A percentile compares a stretch with the other conserved stretches of the same genome.
Conservation (phyloP, 2,888 invertebrate genomes). For the Drosophila hamatofila region DNA sequence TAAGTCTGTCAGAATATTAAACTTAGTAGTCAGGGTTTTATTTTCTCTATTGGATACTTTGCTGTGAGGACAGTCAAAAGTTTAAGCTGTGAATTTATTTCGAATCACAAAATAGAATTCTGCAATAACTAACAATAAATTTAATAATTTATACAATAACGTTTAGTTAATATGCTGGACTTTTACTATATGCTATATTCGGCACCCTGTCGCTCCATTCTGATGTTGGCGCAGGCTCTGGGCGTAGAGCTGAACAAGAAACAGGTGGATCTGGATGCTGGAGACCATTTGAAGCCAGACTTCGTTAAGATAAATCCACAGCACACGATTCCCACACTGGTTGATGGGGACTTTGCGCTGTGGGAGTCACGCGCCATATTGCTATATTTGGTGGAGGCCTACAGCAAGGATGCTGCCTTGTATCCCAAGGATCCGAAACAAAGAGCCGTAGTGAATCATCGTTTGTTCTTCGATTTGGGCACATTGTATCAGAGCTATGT, state of each 20-base stretch:
- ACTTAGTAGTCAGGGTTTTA: neutral
- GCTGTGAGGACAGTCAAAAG: neutral
- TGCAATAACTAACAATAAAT: too few relatives aligned
- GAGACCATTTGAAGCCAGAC: slow-evolving; percentile 89
- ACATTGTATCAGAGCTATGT: slow-evolving; percentile 89
- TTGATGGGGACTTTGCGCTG: slow-evolving; percentile 91
- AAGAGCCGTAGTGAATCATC: slow-evolving; percentile 91
- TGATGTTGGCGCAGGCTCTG: slow-evolving; percentile 88
- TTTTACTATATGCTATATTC: slow-evolving; percentile 82
- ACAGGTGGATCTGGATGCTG: slow-evolving; percentile 86
- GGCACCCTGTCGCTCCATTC: slow-evolving; percentile 88
- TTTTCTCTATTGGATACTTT: rapidly evolving
- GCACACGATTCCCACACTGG: slow-evolving; percentile 92
- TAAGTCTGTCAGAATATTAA: neutral
- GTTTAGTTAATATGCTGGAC: slow-evolving; percentile 44
- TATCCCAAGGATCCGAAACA: slow-evolving; percentile 91
- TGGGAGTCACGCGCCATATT: slow-evolving; percentile 94
- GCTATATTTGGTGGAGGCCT: slow-evolving; percentile 91
- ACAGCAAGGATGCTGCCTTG: slow-evolving; percentile 90
- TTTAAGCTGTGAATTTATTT: neutral
- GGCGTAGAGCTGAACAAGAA: slow-evolving; percentile 89
- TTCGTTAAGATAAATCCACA: slow-evolving; percentile 92
- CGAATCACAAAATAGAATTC: too few relatives aligned
- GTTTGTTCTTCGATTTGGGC: slow-evolving; percentile 92
- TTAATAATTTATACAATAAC: neutral